A percentile compares a stretch with the other conserved stretches of the same genome.
phyloP scores from a whole-genome alignment of 1,140 invertebrate genomes.

The Drosophila arizonae region DNA sequence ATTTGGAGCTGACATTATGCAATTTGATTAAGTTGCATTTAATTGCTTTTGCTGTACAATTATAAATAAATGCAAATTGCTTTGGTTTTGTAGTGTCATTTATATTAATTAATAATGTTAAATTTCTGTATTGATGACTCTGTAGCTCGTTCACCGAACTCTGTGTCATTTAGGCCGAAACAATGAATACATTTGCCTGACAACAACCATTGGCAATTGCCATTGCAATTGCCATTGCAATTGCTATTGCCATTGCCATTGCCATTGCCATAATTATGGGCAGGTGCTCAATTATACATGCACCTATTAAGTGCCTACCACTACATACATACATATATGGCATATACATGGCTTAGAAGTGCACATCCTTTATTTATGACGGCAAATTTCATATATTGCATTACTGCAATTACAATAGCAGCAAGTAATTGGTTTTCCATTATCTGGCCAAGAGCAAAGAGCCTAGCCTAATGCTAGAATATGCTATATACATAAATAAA shows the following conservation, averaged over 20 bases:
- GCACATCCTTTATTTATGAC: neutral
- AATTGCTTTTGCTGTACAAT: constrained; percentile 70
- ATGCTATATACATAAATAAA: too few species aligned
- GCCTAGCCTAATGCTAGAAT: too few species aligned
- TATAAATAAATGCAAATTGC: constrained; percentile 74
- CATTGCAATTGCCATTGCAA: too few species aligned
- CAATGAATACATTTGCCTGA: constrained; percentile 16
- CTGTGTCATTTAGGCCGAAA: constrained; percentile 36
- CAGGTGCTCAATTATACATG: neutral
- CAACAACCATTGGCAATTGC: constrained; percentile 6
- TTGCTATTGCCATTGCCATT: neutral
- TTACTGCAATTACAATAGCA: too few species aligned
- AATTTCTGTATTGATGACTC: constrained; percentile 35
- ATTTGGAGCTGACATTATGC: constrained; percentile 72
- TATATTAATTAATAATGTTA: constrained; percentile 65
- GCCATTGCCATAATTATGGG: constrained; percentile 10
- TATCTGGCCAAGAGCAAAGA: too few species aligned
- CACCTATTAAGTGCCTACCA: neutral
- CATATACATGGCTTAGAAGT: neutral
- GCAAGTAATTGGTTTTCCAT: too few species aligned
- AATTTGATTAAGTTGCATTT: constrained; percentile 77
- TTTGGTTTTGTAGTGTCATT: constrained; percentile 51
- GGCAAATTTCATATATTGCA: neutral
- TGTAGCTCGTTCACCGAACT: constrained; percentile 30
- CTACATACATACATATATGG: neutral